phyloP scores from a whole-genome alignment of 2,888 invertebrate species.

The Myathropa florea region DNA sequence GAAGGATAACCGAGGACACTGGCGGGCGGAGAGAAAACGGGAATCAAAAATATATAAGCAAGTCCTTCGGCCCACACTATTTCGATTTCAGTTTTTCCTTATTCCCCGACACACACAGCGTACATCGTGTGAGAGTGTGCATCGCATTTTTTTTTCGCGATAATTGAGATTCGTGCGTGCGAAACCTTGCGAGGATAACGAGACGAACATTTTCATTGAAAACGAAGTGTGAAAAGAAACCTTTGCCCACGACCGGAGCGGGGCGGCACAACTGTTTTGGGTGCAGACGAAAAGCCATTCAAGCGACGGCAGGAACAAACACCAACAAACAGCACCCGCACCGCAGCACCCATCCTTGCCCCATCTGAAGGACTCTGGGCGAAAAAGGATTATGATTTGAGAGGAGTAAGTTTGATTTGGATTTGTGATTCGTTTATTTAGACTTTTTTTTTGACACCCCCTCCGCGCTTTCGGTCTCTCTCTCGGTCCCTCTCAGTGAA shows the following conservation, averaged over 20 bases:
- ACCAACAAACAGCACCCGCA: background rate
- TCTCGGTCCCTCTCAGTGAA: no score
- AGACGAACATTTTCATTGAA: background rate
- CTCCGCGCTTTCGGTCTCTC: no score
- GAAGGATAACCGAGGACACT: slow-evolving; percentile 1
- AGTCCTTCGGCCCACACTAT: slow-evolving; percentile 13
- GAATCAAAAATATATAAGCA: background rate
- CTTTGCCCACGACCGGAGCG: background rate
- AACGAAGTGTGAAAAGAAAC: background rate
- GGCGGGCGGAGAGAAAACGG: background rate
- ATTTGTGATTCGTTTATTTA: slow-evolving; percentile 4
- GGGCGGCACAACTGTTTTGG: background rate
- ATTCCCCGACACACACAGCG: background rate
- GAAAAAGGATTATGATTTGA: slow-evolving; percentile 68
- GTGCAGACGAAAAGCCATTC: background rate
- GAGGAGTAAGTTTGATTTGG: slow-evolving; percentile 52
- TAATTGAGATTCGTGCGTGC: slow-evolving; percentile 47
- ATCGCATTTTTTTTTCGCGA: slow-evolving; percentile 45
- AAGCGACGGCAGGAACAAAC: background rate
- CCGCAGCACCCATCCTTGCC: background rate
- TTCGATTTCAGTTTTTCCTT: background rate
- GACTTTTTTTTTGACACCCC: background rate
- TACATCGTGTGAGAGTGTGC: slow-evolving; percentile 1
- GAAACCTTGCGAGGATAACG: slow-evolving; percentile 43
- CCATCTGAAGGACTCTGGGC: slow-evolving; percentile 29